Base-by-base conservation (phyloP, 2,888 invertebrate genomes). In the Steinernema carpocapsae region DNA sequence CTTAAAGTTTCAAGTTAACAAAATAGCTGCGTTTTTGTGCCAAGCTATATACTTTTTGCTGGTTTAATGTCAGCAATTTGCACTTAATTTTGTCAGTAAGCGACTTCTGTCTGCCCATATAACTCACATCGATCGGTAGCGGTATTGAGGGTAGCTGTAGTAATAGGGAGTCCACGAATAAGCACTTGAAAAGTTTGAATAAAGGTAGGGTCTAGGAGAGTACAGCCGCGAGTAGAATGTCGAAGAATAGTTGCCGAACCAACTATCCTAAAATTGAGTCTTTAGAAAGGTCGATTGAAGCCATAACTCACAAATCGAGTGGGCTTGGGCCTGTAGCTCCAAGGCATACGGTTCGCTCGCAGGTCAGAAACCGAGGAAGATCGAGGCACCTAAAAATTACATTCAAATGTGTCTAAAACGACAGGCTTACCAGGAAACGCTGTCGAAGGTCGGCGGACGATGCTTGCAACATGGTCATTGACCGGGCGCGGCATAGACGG, bases 131-230 rank as follows among this genome's bases (percentile, higher is more conserved):
- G 64, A 64, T 64, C 64, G 64, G 26, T 64, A 64, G 32, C 64
- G 64, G 29, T 64, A 64, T 14, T 6, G 7, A 29, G 64, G 64
- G 19, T 64, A 64, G 64, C 64, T 64, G 32, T 14, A 64, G 32
- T 32, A 64, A 32, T 26, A 64, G 3, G 64, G 64, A 32, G 3
- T 64, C 64, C 64, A 64, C 2, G 64, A 64, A 32, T 64, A 64
- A 32, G 22, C 64, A 32, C 64, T 64, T 12, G 64, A 64, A 17
- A 64, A 64, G 64, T 64, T 64, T n/a, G 64, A 64, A n/a, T 64
- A 64, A 17, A 64, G 29, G 32, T 64, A 64, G 14, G 64, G 64
- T 17, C 64, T 24, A 2, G 32, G 64, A 32, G 64, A 32, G 32
- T 26, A 22, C 29, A 14, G 17, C 4, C 32, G 2, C 29, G 64